Percentiles rank a stretch among this genome's conserved stretches.
Evolutionary conservation across 2,888 invertebrate species (phyloP).

Genomic region (Boloria selene): DNA sequence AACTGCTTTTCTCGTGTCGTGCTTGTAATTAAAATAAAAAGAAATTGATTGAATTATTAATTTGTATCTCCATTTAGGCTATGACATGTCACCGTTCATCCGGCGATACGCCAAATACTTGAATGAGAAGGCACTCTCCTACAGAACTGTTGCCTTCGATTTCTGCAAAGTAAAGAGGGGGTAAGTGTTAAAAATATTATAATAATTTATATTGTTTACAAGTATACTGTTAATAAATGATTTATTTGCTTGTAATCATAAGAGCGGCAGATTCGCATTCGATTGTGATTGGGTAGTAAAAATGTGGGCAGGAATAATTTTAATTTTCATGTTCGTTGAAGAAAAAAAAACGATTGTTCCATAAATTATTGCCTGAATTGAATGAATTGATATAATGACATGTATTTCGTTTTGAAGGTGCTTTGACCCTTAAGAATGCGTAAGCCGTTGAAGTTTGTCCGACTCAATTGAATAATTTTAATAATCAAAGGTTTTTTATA

Average conservation of each 20-base stretch:
- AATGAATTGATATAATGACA: conserved; percentile 4
- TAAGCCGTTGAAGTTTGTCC: conserved; percentile 2
- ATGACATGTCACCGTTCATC: conserved; percentile 99
- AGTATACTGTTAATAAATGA: no score
- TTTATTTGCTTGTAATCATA: no score
- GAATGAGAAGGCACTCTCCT: conserved; percentile 99
- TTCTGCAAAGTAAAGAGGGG: conserved; percentile 99
- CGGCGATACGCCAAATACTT: conserved; percentile 99
- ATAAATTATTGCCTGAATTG: neutral
- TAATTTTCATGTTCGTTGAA: no score
- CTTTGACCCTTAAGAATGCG: neutral
- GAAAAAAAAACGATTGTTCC: neutral
- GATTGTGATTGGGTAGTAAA: no score
- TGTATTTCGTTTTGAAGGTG: neutral
- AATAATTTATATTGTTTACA: no score
- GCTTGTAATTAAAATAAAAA: no score
- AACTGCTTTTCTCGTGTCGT: no score
- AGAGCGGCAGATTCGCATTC: no score
- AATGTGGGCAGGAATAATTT: no score
- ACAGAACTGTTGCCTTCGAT: conserved; percentile 99
- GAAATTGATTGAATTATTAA: neutral
- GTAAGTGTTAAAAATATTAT: conserved; percentile 76
- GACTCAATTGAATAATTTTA: conserved; percentile 6
- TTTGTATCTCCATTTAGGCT: conserved; percentile 83
- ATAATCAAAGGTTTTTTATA: neutral